Base-by-base conservation (phyloP, 2,113 vertebrate species). In the Eleginops maclovinus region DNA sequence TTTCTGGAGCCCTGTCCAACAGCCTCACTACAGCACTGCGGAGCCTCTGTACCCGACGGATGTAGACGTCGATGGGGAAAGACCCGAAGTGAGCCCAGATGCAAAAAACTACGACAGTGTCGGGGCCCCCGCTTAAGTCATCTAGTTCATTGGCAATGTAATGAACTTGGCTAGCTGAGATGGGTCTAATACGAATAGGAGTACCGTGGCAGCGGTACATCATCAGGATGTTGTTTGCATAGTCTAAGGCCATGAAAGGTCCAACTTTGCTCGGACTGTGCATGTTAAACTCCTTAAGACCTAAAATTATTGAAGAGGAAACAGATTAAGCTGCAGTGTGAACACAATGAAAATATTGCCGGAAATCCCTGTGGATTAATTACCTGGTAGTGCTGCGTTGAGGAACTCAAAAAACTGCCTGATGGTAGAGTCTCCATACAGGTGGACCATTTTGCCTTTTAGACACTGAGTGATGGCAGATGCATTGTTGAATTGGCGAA, bases 331-430 rank as follows among this genome's bases (percentile, higher is more conserved):
- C 14, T 54, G 12, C 13, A 28, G 28, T 28, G 28, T 28, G 28
- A 28, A 28, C 28, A 47, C 26, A 68, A 65, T 4, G n/a, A 0
- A 70, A 44, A 14, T 0, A 19, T 2, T 8, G 8, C 0, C 22
- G 58, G 1, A 61, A 28, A 64, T 50, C 1, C 0, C 9, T 72
- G 16, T 40, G 3, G 2, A 43, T 55, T 6, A 69, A 49, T 55
- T 77, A 98, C 97, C 96, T 94, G 97, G 95, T 76, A 97, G 90
- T 84, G 92, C 88, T 1, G 80, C 16, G 1, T 88, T 96, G 73
- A 99, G 91, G 90, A 97, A 95, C 83, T 97, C 95, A 92, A 96
- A 99, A 96, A 96, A 99, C 64, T 99, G 97, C 56, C 97, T 95
- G n/a, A n/a, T n/a, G n/a, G n/a, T n/a, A n/a, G n/a, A n/a, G n/a